These are phyloP conservation scores for Hemicordylus capensis DNA, from an alignment of 2,113 vertebrate genomes.

Conservation along the genomic window DNA sequence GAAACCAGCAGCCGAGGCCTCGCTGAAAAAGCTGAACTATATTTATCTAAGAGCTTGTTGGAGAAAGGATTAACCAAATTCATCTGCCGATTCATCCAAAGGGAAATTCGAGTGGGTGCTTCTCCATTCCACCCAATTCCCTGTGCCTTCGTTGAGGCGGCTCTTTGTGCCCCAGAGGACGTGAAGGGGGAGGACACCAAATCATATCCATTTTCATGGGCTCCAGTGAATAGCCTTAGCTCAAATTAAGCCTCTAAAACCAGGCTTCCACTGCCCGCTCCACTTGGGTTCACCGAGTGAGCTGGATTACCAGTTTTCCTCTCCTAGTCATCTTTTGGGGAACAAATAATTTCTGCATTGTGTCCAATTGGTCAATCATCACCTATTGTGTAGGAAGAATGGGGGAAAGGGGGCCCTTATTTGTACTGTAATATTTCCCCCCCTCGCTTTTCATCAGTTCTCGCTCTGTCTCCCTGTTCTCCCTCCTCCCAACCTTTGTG, in stretches of 20 bases:
- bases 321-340: neutral
- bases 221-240: neutral
- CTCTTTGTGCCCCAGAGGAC: neutral
- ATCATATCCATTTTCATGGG: neutral
- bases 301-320: neutral
- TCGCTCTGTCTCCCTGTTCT: neutral
- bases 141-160: neutral
- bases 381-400: slow-evolving; percentile 4
- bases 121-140: neutral
- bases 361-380: slow-evolving; percentile 20
- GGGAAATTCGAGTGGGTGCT: neutral
- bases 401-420: neutral
- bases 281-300: neutral
- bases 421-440: neutral
- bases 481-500: neutral
- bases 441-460: neutral
- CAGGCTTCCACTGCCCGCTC: neutral
- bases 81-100: neutral
- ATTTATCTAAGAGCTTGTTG: neutral
- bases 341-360: slow-evolving; percentile 14
- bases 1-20: neutral
- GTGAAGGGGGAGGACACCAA: neutral
- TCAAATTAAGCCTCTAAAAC: neutral
- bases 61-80: neutral
- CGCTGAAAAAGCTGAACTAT: neutral